phyloP scores from a whole-genome alignment of 1,140 invertebrate genomes.

The Trachymyrmex cornetzi region DNA sequence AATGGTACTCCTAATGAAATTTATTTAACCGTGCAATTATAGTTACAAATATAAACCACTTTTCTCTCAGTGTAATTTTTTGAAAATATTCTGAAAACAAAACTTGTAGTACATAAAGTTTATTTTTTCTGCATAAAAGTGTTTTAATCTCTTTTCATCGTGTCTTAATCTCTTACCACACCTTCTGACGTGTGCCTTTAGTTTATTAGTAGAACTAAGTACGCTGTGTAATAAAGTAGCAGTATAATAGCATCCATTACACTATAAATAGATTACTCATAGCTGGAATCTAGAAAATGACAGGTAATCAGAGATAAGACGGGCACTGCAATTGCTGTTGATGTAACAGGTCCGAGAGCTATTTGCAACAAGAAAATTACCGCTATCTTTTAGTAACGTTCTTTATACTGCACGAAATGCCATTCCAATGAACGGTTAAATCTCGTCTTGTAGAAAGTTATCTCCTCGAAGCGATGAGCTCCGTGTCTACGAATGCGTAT shows the following conservation, averaged over 20 bases:
- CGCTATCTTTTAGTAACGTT: constrained; percentile 7
- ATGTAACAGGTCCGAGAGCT: constrained; percentile 23
- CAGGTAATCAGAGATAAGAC: constrained; percentile 32
- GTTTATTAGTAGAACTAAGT: background rate
- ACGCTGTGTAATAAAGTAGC: background rate
- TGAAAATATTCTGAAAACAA: background rate
- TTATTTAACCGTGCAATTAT: too few relatives aligned
- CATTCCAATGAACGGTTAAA: constrained; percentile 14
- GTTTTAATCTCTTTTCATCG: background rate
- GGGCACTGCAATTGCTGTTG: background rate
- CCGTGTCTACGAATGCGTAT: constrained; percentile 27
- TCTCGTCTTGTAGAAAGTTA: constrained; percentile 36
- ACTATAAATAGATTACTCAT: background rate
- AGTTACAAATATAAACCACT: too few relatives aligned
- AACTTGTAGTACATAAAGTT: background rate
- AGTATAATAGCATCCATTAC: background rate
- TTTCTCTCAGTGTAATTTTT: background rate
- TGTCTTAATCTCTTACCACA: too few relatives aligned
- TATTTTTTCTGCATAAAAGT: background rate
- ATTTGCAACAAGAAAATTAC: constrained; percentile 44
- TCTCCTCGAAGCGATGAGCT: constrained; percentile 26
- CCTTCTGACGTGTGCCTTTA: too few relatives aligned
- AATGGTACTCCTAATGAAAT: too few relatives aligned
- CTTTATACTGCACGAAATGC: background rate
- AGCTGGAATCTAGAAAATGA: constrained; percentile 39